Percentiles rank a stretch among this genome's conserved stretches.
These are phyloP conservation scores for Nerophis ophidion DNA, from an alignment of 2,113 vertebrate genomes.

Conservation along the genomic window DNA sequence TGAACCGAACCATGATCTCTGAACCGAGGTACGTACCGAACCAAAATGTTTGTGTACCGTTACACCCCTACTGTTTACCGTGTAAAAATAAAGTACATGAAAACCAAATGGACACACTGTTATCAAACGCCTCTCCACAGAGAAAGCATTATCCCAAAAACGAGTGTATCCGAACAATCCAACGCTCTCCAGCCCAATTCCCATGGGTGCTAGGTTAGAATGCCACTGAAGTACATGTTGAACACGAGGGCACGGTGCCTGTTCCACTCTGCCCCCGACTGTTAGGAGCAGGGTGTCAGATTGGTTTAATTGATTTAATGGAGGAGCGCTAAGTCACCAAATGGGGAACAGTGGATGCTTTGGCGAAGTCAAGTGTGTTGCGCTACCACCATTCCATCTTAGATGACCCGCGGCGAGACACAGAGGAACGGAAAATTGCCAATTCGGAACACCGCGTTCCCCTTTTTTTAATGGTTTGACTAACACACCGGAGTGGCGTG, in stretches of 20 bases:
- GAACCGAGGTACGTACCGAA: too few species aligned
- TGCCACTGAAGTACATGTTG: slow-evolving; percentile 63
- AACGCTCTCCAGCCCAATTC: slow-evolving; percentile 63
- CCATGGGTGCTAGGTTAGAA: slow-evolving; percentile 57
- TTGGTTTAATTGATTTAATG: slow-evolving; percentile 74
- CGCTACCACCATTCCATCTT: slow-evolving; percentile 57
- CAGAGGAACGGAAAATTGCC: slow-evolving; percentile 38
- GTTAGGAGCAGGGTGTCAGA: slow-evolving; percentile 61
- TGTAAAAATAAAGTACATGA: slow-evolving; percentile 4
- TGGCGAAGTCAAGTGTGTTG: slow-evolving; percentile 61
- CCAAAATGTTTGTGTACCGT: too few species aligned
- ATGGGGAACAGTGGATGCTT: slow-evolving; percentile 57
- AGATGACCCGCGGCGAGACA: slow-evolving; percentile 43
- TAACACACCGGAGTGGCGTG: slow-evolving; percentile 66
- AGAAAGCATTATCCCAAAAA: slow-evolving; percentile 45
- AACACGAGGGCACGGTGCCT: slow-evolving; percentile 57
- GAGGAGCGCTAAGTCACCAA: slow-evolving; percentile 59
- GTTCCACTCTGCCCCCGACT: slow-evolving; percentile 53
- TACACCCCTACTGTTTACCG: too few species aligned
- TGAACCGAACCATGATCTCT: too few species aligned
- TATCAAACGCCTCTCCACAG: slow-evolving; percentile 47
- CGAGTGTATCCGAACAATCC: slow-evolving; percentile 56
- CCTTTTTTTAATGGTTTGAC: slow-evolving; percentile 68
- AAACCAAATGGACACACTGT: slow-evolving; percentile 43
- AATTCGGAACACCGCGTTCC: slow-evolving; percentile 56